Evolutionary conservation across 2,113 vertebrate genomes (phyloP).

Genomic region (Mionectes macconnelli): DNA sequence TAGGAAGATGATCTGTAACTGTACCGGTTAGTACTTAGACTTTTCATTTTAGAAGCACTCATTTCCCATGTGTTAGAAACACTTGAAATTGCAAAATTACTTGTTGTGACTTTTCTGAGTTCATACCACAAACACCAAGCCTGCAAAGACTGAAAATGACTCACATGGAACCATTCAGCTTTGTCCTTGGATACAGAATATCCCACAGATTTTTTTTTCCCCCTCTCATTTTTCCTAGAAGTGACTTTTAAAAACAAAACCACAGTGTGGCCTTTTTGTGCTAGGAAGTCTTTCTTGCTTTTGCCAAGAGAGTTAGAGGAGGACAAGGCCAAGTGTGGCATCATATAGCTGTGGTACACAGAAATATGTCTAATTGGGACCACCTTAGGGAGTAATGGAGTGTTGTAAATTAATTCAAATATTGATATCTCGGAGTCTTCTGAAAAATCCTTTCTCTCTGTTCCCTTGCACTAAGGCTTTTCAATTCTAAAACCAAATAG

Average conservation of each 20-base stretch:
- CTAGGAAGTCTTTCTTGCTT: conserved; percentile 25
- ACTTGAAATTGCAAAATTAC: neutral
- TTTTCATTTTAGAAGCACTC: neutral
- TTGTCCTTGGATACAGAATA: conserved; percentile 2
- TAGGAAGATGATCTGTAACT: neutral
- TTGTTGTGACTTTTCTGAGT: neutral
- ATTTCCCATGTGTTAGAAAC: neutral
- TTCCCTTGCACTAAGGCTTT: neutral
- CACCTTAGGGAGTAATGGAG: neutral
- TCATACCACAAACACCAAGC: conserved; percentile 6
- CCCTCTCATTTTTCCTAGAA: conserved; percentile 29
- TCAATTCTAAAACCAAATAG: neutral
- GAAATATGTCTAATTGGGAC: neutral
- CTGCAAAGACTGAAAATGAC: neutral
- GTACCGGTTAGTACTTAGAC: too few relatives aligned
- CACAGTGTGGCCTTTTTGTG: neutral
- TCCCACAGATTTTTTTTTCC: neutral
- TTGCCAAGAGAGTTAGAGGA: conserved; percentile 1
- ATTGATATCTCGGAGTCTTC: neutral
- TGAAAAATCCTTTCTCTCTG: neutral
- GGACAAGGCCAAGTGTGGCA: neutral
- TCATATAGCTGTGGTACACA: neutral
- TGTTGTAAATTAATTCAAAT: neutral
- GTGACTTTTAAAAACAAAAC: conserved; percentile 37
- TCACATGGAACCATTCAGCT: conserved; percentile 23